phyloP scores from a whole-genome alignment of 1,140 invertebrate genomes.

The Drosophila neocordata region DNA sequence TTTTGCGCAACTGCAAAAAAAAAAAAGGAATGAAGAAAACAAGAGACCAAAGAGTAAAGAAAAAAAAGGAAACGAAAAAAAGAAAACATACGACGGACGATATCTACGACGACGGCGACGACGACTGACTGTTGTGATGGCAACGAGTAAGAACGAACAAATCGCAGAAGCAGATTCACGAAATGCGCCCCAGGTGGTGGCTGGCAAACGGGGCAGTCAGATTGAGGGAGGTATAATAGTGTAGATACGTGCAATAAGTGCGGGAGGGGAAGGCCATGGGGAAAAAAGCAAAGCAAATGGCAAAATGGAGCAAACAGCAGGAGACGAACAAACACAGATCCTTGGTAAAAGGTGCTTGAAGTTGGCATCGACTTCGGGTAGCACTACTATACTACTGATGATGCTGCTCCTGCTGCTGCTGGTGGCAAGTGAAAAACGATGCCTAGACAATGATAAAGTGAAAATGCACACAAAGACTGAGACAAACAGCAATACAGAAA shows the following conservation, averaged over 20 bases:
- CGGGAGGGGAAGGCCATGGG: conserved; percentile 35
- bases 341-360: conserved; percentile 61
- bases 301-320: conserved; percentile 44
- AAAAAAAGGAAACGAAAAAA: conserved; percentile 24
- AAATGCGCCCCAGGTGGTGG: not conserved
- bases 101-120: conserved; percentile 38
- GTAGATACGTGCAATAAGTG: conserved; percentile 70
- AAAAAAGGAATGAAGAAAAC: conserved; percentile 21
- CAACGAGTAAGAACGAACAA: conserved; percentile 22
- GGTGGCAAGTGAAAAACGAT: conserved; percentile 61
- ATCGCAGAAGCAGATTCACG: conserved; percentile 10
- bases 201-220: too few species aligned
- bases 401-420: conserved; percentile 13
- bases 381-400: not conserved
- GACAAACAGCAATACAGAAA: not conserved
- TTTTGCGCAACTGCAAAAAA: conserved; percentile 57
- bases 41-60: conserved; percentile 13
- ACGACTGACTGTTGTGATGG: conserved; percentile 30
- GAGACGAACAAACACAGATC: conserved; percentile 42
- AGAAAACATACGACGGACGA: conserved; percentile 24
- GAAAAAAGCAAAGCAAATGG: conserved; percentile 36
- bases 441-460: conserved; percentile 77
- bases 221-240: conserved; percentile 47
- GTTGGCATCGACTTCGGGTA: conserved; percentile 34
- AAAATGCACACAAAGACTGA: conserved; percentile 59